Percentiles rank a stretch among this genome's conserved stretches.
phyloP scores from a whole-genome alignment of 2,113 vertebrate genomes.

The Chaenogobius annularis region DNA sequence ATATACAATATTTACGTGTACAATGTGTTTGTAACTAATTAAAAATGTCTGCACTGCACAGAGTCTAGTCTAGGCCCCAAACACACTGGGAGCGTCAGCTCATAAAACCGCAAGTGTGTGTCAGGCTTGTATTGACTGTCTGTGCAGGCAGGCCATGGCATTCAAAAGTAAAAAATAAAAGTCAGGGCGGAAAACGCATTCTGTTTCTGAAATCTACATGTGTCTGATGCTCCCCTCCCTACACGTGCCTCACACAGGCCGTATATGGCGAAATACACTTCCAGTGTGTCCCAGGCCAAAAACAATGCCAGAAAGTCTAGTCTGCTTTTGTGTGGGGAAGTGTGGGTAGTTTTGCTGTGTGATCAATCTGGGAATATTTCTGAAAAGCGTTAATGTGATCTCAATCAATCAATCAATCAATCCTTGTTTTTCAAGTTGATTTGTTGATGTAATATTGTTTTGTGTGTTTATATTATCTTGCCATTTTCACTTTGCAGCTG shows the following conservation, averaged over 20 bases:
- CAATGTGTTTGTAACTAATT: no score
- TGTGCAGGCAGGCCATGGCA: not conserved
- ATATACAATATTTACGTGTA: not conserved
- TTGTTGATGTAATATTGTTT: not conserved
- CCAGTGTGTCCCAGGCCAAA: not conserved
- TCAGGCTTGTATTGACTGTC: not conserved
- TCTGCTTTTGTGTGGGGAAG: constrained; percentile 32
- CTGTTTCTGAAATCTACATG: not conserved
- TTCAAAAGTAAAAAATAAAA: no score
- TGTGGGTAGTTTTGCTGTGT: constrained; percentile 18
- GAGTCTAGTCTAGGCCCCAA: not conserved
- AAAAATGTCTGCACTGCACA: no score
- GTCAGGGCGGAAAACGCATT: not conserved
- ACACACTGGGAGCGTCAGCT: not conserved
- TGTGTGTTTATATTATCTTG: not conserved
- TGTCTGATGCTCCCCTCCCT: no score
- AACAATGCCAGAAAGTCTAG: constrained; percentile 35
- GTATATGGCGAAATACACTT: not conserved
- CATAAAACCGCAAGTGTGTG: not conserved
- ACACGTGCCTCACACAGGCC: no score
- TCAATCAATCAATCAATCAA: constrained; percentile 38
- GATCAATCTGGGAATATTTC: constrained; percentile 43
- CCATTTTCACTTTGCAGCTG: not conserved
- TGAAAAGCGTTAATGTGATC: constrained; percentile 19
- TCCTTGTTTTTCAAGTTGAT: constrained; percentile 16